A percentile compares a stretch with the other conserved stretches of the same genome.
These are phyloP conservation scores for Chlorops oryzae DNA, from an alignment of 1,140 invertebrate genomes.

Conservation along the genomic window DNA sequence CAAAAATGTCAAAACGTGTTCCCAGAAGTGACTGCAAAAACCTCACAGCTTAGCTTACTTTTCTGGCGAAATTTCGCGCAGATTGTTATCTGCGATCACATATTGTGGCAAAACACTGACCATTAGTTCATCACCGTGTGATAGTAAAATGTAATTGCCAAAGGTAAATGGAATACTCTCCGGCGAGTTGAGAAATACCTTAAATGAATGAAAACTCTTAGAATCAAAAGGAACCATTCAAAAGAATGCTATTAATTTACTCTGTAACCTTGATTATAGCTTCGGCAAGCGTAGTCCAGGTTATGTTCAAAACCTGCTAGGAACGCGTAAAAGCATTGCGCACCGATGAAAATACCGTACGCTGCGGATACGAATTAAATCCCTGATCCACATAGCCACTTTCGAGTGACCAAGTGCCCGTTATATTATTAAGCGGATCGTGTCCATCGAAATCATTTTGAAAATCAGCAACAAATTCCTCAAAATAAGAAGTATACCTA, in stretches of 20 bases:
- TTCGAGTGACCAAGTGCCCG: conserved; percentile 38
- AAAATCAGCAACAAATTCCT: neutral
- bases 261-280: conserved; percentile 46
- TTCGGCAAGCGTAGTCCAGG: conserved; percentile 41
- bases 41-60: no score
- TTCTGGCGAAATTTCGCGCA: conserved; percentile 47
- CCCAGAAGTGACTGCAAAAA: neutral
- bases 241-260: neutral
- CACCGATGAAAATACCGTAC: conserved; percentile 37
- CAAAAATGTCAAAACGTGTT: neutral
- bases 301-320: conserved; percentile 29
- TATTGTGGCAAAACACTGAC: conserved; percentile 53
- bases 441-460: neutral
- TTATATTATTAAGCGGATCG: neutral
- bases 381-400: conserved; percentile 31
- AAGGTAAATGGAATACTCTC: conserved; percentile 50
- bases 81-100: conserved; percentile 52
- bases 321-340: conserved; percentile 28
- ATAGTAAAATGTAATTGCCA: conserved; percentile 51
- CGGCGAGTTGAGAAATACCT: conserved; percentile 24
- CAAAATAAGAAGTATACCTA: neutral
- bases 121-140: conserved; percentile 50
- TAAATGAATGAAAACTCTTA: no score
- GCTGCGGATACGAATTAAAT: conserved; percentile 34
- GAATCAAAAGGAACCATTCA: no score